Percentiles rank a stretch among this genome's conserved stretches.
These are phyloP conservation scores for Yasuhikotakia modesta DNA, from an alignment of 2,797 vertebrate species.

Conservation along the genomic window DNA sequence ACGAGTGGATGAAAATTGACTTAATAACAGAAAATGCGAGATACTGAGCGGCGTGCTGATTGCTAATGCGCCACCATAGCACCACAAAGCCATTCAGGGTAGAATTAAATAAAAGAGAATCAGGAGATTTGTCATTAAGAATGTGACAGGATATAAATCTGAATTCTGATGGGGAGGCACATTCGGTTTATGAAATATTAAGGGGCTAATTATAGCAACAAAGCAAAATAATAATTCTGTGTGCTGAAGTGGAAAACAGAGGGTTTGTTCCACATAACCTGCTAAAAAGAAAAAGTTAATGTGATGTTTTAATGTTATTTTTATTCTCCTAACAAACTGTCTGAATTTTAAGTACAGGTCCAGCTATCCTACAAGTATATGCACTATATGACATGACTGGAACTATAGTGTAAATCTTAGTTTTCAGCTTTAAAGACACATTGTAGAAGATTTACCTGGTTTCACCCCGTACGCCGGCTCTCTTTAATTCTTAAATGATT, in stretches of 20 bases:
- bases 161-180: slow-evolving; percentile 31
- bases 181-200: slow-evolving; percentile 41
- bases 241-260: slow-evolving; percentile 1
- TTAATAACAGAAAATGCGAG: slow-evolving; percentile 35
- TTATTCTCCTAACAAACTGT: slow-evolving; percentile 52
- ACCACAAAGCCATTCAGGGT: slow-evolving; percentile 19
- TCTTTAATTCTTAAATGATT: no score
- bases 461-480: no score
- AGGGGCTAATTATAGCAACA: slow-evolving; percentile 42
- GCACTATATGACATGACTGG: no score
- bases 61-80: slow-evolving; percentile 28
- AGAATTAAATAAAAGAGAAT: slow-evolving; percentile 42
- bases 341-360: not conserved
- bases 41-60: slow-evolving; percentile 10
- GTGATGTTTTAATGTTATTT: not conserved
- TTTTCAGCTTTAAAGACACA: no score
- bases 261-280: not conserved
- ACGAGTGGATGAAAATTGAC: slow-evolving; percentile 36
- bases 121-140: slow-evolving; percentile 37
- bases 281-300: not conserved
- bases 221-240: slow-evolving; percentile 23
- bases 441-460: no score
- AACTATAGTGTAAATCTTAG: no score
- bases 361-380: no score
- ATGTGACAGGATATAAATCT: slow-evolving; percentile 46